Base-by-base conservation (phyloP, 2,113 vertebrate species). In the Dendropsophus ebraccatus region DNA sequence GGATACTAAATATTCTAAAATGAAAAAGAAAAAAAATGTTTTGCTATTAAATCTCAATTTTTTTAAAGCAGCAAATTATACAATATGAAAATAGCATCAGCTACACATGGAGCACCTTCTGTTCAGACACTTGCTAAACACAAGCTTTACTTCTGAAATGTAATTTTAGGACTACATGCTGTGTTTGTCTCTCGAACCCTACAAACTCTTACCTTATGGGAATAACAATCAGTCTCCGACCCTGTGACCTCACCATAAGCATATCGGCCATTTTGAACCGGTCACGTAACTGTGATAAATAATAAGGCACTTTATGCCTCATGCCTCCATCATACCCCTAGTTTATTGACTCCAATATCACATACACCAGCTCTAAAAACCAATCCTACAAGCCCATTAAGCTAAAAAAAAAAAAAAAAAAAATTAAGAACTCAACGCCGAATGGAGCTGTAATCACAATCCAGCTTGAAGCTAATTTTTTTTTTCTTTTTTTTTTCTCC, bases 401-500 rank as follows among this genome's bases (percentile, higher is more conserved):
- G 87, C 89, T 10, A 37, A 88, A 0, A 73, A 90, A 92, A 50
- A 81, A 47, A 28, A 70, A 52, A 52, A 25, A 30, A 12, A 45
- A 41, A 41, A 41, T 41, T 8, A 41, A 41, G 3, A 41, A 41
- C n/a, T 49, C 32, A 91, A 91, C 89, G 92, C n/a, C 13, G n/a
- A 30, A 52, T 52, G 25, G 21, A 41, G 11, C 30, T 80, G 41
- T 80, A 90, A 90, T 91, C 90, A 93, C 94, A 94, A 93, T 70
- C 0, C 92, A 7, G 92, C 92, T 92, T 85, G 93, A 87, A 88
- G 91, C 93, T 93, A 91, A 94, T 91, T 93, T 94, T 93, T 92
- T 90, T 80, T 23, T 25, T 62, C 28, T 21, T 1, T 9, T 21
- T 8, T 65, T 1, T 4, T 65, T 17, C 1, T 93, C 92, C 92